Evolutionary conservation across 1,140 invertebrate genomes (phyloP).

Genomic region (Bombyx mandarina): DNA sequence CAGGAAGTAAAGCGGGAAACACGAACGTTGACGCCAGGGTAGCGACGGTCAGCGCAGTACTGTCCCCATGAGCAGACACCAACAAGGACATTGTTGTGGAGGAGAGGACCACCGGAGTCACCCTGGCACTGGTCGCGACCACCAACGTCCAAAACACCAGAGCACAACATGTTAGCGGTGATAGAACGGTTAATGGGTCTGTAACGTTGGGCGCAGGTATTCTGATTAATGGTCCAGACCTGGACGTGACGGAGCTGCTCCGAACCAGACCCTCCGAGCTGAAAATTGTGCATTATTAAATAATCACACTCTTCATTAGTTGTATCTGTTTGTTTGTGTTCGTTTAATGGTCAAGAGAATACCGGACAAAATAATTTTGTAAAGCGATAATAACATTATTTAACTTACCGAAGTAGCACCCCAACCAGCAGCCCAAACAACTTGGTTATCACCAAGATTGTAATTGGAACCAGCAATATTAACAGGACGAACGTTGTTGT

Average conservation of each 20-base stretch:
- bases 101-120: constrained; percentile 74
- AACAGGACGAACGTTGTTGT: constrained; percentile 7
- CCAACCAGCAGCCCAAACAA: constrained; percentile 18
- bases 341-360: too few species aligned
- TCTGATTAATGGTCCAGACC: constrained; percentile 36
- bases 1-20: constrained; percentile 45
- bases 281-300: constrained; percentile 9
- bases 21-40: constrained; percentile 70
- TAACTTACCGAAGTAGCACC: constrained; percentile 13
- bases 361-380: too few species aligned
- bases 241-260: constrained; percentile 40
- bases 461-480: constrained; percentile 22
- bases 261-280: constrained; percentile 29
- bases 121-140: constrained; percentile 38
- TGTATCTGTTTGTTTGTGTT: too few species aligned
- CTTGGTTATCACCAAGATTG: constrained; percentile 14
- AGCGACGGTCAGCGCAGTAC: constrained; percentile 63
- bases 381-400: too few species aligned
- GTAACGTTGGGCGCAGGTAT: constrained; percentile 25
- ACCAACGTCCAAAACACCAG: constrained; percentile 23
- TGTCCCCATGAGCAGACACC: constrained; percentile 74
- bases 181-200: constrained; percentile 11
- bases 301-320: too few species aligned
- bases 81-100: constrained; percentile 61
- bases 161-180: constrained; percentile 44